These are phyloP conservation scores for Pseudomyrmex cubaensis DNA, from an alignment of 1,140 invertebrate genomes.

Conservation along the genomic window DNA sequence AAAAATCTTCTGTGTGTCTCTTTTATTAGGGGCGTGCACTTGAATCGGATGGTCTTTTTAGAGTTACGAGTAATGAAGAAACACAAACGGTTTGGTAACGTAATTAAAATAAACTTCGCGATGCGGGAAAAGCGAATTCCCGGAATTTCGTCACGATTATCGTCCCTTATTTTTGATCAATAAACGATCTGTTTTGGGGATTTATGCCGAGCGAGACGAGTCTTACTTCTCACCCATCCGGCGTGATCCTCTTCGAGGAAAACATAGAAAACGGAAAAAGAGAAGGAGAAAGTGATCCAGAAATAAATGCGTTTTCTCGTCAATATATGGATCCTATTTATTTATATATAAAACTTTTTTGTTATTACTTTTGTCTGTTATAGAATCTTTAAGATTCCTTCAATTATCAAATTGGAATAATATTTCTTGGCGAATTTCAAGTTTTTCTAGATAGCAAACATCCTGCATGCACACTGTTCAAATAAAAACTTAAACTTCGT, in stretches of 20 bases:
- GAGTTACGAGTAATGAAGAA: constrained; percentile 76
- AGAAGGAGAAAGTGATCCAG: neutral
- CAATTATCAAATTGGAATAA: no score
- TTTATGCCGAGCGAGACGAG: constrained; percentile 66
- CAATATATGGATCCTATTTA: neutral
- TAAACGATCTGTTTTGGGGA: constrained; percentile 82
- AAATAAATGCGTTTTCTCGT: neutral
- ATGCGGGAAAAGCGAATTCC: constrained; percentile 79
- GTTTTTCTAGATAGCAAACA: no score
- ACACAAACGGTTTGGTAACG: constrained; percentile 76
- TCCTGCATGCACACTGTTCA: neutral
- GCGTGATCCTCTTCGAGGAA: neutral
- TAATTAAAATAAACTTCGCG: constrained; percentile 61
- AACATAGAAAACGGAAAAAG: neutral
- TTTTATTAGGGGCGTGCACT: constrained; percentile 72
- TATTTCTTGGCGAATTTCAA: no score
- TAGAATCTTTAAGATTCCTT: no score
- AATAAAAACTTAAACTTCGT: no score
- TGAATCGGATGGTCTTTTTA: constrained; percentile 75
- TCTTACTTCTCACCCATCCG: constrained; percentile 37
- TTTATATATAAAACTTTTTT: constrained; percentile 28
- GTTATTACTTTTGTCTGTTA: constrained; percentile 47
- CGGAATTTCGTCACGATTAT: constrained; percentile 76
- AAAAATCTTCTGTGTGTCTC: constrained; percentile 68
- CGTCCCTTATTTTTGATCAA: constrained; percentile 82